Evolutionary conservation across 1,140 invertebrate genomes (phyloP).

Genomic region (roundworm (Caenorhabditis elegans)): WBcel235 BX284605.5:12822001-12822500

Average conservation of each 20-base stretch:
- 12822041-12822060: too few relatives aligned
- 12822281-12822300: neutral
- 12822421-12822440: neutral
- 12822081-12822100: too few relatives aligned
- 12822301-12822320: neutral
- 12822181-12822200: too few relatives aligned
- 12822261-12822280: conserved; percentile 7
- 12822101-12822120: too few relatives aligned
- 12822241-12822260: conserved; percentile 21
- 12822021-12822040: too few relatives aligned
- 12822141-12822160: too few relatives aligned
- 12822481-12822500: neutral
- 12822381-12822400: neutral
- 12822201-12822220: conserved; percentile 21
- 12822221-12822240: conserved; percentile 28
- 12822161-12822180: too few relatives aligned
- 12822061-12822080: too few relatives aligned
- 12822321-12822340: neutral
- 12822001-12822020: too few relatives aligned
- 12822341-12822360: conserved; percentile 18
- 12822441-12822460: neutral
- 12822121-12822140: too few relatives aligned
- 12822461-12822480: neutral
- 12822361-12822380: neutral
- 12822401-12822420: neutral